Base-by-base conservation (phyloP, 2,888 invertebrate genomes). In the Pseudococcus viburni region DNA sequence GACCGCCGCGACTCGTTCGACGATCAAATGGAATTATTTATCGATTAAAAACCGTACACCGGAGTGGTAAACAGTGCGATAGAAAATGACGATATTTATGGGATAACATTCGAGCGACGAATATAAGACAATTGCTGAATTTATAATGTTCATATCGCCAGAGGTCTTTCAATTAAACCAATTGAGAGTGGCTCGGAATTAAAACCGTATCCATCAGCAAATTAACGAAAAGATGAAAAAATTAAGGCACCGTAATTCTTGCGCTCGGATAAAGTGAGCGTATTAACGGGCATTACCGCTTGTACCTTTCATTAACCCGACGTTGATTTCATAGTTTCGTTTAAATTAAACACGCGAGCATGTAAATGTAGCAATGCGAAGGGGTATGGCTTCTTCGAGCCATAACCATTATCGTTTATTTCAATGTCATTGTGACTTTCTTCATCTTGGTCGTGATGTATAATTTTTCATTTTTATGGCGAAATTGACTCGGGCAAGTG, bases 111-210 rank as follows among this genome's bases (percentile, higher is more conserved):
- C 80, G n/a, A 46, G 42, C 17, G n/a, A 42, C 17, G 42, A 80
- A 46, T 46, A 46, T 80, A 80, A 80, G 80, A 80, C 80, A 80
- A 80, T 80, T 26, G 42, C 80, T 33, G n/a, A 26, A 80, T 80
- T 80, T 42, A 46, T 80, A 46, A 46, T 80, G 80, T 80, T 68
- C 86, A 33, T 33, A 73, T 64, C 42, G 64, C 73, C n/a, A 39
- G 46, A 48, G 68, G 17, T 80, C 77, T 77, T 77, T 55, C 80
- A 87, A 87, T 87, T 87, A 87, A 87, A 87, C 87, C 87, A 87
- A 87, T 87, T 87, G 46, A 87, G 87, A 83, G 39, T 55, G 39
- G 77, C 80, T 80, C n/a, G 64, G 59, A 80, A 80, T 80, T 80
- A 42, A 80, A 80, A 80, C 42, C 9, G 42, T 85, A 85, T 85